phyloP scores from a whole-genome alignment of 2,113 vertebrate species.

The Ageneiosus marmoratus region DNA sequence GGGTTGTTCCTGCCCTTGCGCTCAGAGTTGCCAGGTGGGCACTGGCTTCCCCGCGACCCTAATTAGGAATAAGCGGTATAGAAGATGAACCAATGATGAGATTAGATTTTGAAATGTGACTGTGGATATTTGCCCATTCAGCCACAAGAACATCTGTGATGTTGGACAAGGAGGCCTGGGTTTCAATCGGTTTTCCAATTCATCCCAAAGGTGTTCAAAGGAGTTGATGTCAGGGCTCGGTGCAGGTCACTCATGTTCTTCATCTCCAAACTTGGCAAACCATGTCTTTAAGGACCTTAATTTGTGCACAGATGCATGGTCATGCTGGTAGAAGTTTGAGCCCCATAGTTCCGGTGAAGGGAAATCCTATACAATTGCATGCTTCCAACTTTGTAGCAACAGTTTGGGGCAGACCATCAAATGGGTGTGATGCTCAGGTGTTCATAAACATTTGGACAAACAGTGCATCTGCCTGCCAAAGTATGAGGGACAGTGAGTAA shows the following conservation, averaged over 20 bases:
- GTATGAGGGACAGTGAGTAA: neutral
- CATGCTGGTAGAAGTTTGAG: neutral
- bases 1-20: too few species aligned
- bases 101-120: too few species aligned
- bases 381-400: neutral
- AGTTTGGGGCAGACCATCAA: neutral
- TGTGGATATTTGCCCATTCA: neutral
- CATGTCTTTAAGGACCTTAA: neutral
- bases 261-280: neutral
- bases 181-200: neutral
- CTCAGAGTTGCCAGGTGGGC: too few species aligned
- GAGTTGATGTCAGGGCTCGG: neutral
- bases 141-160: neutral
- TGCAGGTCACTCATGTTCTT: neutral
- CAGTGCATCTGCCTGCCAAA: neutral
- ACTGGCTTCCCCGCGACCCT: too few species aligned
- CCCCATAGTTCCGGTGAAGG: neutral
- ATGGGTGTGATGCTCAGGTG: neutral
- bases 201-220: neutral
- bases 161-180: neutral
- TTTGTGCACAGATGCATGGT: neutral
- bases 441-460: neutral
- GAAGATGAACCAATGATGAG: too few species aligned
- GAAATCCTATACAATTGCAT: neutral
- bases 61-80: too few species aligned